These are phyloP conservation scores for Syndactyla subalaris DNA, from an alignment of 2,797 vertebrate genomes.

Conservation along the genomic window DNA sequence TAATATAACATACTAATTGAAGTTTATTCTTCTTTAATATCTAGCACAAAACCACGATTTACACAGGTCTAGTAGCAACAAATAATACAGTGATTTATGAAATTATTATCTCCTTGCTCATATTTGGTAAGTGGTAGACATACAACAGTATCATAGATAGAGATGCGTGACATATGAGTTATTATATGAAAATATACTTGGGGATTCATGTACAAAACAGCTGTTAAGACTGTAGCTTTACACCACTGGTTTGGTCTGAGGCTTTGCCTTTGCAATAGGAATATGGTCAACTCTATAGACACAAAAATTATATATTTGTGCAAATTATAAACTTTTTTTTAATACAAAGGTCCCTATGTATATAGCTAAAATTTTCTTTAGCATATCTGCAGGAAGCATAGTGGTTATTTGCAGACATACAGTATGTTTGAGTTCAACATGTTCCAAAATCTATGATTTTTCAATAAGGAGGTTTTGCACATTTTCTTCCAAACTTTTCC, in stretches of 20 bases:
- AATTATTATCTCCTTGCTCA: background rate
- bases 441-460: background rate
- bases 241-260: background rate
- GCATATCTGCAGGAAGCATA: background rate
- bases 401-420: background rate
- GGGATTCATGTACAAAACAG: background rate
- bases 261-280: background rate
- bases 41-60: background rate
- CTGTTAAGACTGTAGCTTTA: background rate
- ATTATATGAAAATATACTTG: background rate
- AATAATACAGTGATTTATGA: background rate
- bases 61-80: background rate
- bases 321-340: background rate
- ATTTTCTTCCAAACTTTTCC: background rate
- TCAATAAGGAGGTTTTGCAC: background rate
- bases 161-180: background rate
- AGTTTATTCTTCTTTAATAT: background rate
- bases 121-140: background rate
- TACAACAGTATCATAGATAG: background rate
- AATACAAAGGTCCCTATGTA: background rate
- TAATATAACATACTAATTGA: background rate
- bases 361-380: background rate
- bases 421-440: background rate
- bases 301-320: background rate
- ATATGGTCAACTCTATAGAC: background rate